These are phyloP conservation scores for Choloepus didactylus DNA, from an alignment of 2,797 vertebrate genomes.

Conservation along the genomic window DNA sequence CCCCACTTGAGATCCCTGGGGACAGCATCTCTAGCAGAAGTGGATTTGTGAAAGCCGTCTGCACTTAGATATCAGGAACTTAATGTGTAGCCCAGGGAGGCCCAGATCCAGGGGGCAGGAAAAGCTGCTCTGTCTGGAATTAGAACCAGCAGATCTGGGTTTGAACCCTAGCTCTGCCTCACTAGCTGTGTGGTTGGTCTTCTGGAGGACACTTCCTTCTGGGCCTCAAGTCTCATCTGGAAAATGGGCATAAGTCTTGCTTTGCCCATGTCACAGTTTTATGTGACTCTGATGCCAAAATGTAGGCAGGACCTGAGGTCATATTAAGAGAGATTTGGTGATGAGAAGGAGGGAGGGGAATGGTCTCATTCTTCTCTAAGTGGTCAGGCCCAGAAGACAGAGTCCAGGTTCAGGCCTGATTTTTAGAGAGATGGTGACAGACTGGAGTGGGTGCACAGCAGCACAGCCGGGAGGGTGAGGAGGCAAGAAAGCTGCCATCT, in stretches of 20 bases:
- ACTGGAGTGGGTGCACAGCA: background rate
- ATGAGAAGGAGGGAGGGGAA: background rate
- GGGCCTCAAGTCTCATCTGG: background rate
- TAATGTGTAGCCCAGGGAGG: background rate
- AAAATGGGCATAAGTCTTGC: background rate
- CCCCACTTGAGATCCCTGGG: accelerated
- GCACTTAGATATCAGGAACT: background rate
- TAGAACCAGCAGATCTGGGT: background rate
- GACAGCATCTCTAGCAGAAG: background rate
- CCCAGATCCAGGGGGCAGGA: background rate
- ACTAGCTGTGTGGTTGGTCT: background rate
- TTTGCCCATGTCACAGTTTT: background rate
- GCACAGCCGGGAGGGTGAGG: background rate
- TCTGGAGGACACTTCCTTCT: background rate
- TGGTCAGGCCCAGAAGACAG: background rate
- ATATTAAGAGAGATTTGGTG: background rate
- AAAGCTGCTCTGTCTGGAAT: background rate
- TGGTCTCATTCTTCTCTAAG: background rate
- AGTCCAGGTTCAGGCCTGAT: background rate
- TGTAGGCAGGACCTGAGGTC: background rate
- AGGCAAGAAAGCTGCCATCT: background rate
- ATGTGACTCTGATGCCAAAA: background rate
- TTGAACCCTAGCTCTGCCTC: background rate
- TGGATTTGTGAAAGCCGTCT: background rate
- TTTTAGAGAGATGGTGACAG: background rate